Evolutionary conservation across 92 coral and sea anemone species (phyloP), one percentile per base, ranked within the genome.

Genomic region (Palythoa heliodiscus): DNA sequence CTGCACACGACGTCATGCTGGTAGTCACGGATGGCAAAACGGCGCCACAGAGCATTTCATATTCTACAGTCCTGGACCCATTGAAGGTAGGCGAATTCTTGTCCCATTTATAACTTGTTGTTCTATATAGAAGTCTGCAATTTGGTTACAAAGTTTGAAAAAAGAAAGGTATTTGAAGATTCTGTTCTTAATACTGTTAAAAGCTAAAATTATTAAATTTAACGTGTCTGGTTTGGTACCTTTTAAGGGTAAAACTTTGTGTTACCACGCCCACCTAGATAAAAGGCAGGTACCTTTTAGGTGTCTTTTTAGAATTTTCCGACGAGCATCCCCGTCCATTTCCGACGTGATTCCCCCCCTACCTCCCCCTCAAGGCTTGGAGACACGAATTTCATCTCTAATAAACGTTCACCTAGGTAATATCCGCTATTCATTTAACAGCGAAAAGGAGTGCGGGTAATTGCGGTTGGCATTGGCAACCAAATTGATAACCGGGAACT

Each of bases 11-110:
- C 58, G 84, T 80, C 8, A 17, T 80, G 12, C 17, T 80, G 73
- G 84, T 80, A 24, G 84, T 80, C 48, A 80, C 84, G 23, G 84
- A 80, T 17, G 84, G 84, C 7, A 67, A 64, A 52, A 66, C 84
- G 14, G 60, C 37, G 0, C 74, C 84, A 22, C n/a, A 47, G 6
- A 80, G 84, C 20, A 29, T 12, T 20, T 39, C 73, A 23, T 80
- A 80, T 58, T 12, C 73, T 25, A 48, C 0, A 20, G 84, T 80
- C 39, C 60, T 80, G 84, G 38, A 63, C 11, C 84, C 84, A 48
- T 22, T 80, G 5, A 80, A 80, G 84, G 84, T 80, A 80, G 4
- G 4, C 10, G 63, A 29, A 4, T 67, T 11, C 2, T 20, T 67
- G 39, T 67, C 2, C 9, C 71, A 60, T 3, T 12, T 57, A 57